Evolutionary conservation across 2,797 vertebrate genomes (phyloP), one percentile per base, ranked within the genome.

Genomic region (Parauchenoglanis punctatus): DNA sequence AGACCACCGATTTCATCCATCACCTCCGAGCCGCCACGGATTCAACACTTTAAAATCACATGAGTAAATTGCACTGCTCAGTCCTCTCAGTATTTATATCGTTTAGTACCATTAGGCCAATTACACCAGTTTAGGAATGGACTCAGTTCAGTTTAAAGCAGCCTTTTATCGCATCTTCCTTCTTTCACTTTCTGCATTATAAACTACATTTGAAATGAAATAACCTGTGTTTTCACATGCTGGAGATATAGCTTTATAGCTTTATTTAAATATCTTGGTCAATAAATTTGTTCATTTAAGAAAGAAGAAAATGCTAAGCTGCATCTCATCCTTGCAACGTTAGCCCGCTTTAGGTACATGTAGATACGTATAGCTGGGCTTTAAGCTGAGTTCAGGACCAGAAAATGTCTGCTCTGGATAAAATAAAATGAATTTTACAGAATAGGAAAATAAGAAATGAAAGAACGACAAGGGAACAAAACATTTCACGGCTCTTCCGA

Each of bases 1-100:
- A 85, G 46, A 59, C 23, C 59, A 67, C 31, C 72, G 31, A 54
- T n/a, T 87, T 54, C 23, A 84, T 44, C 86, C 65, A 56, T 61
- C 63, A 78, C n/a, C 17, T 2, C 4, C 18, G 31, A 81, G 68
- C 70, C 77, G 23, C 35, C 77, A 25, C 56, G 40, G 20, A 54
- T 28, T 18, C 52, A 28, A 8, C 28, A 35, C 44, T 12, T 49
- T 49, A 15, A 35, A 58, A 35, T 78, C 54, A 35, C 52, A 78
- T 20, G 76, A 58, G 52, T 58, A 11, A 18, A 54, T 18, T 54
- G 7, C 75, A 31, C 56, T 7, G 0, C 20, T n/a, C 1, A 1
- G 7, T 7, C n/a, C 59, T 46, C 18, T 25, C 35, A 13, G 18
- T 40, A 40, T 58, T 44, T 59, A 59, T 59, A 59, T 5, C 18